Evolutionary conservation across 2,888 invertebrate genomes (phyloP), one percentile per base, ranked within the genome.

Genomic region (Thalpophila matura): DNA sequence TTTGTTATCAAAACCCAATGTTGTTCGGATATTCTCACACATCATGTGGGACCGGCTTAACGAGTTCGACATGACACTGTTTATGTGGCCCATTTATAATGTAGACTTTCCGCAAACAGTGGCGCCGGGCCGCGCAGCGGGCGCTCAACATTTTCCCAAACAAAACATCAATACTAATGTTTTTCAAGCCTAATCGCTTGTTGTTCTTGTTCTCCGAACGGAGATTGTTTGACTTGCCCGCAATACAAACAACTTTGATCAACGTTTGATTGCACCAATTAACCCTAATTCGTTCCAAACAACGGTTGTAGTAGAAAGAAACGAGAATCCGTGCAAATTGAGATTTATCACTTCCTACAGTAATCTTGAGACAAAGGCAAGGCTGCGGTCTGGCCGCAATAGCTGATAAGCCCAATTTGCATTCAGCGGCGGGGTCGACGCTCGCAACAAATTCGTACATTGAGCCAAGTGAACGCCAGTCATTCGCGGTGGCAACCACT

Each of bases 1-100:
- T 45, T 47, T 49, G 45, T n/a, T 53, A 33, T 12, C 27, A 18
- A 18, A 27, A 37, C 42, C 40, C 27, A 46, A 35, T 20, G 31
- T 37, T 22, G 31, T 16, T 10, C 12, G n/a, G 18, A 24, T 51
- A 31, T 42, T 55, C 33, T 45, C 33, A 31, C 46, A 38, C 26
- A 46, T 72, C 27, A 49, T 35, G 27, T 22, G 10, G 16, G 18
- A 16, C 31, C 5, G n/a, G 37, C 12, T 10, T 5, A 47, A 16
- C 27, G 20, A 38, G 38, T 38, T 45, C 9, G 29, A 33, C 33
- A 20, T 20, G 29, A 22, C 53, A 18, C 49, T 82, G 79, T 82
- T 83, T 79, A 79, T 77, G 59, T 77, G 83, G 75, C 56, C 81
- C 73, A 83, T 74, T 81, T 81, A 65, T 47, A 58, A 78, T 64